Conservation (phyloP, 2,888 invertebrate species). For the Phyllotreta striolata region DNA sequence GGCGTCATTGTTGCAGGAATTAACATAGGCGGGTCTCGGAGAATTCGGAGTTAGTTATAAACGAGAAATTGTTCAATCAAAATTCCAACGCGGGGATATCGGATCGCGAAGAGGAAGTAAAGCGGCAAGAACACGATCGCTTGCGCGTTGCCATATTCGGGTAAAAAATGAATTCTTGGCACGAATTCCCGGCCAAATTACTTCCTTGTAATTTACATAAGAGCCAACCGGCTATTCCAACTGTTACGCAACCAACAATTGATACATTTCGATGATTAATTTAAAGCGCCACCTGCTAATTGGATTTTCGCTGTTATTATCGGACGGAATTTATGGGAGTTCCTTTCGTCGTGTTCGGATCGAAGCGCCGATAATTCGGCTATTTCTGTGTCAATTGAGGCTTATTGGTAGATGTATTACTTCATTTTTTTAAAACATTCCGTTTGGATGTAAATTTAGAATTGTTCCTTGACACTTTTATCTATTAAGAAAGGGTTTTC, state of each 20-base stretch:
- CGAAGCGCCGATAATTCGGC: too few relatives aligned
- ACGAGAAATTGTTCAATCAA: conserved; percentile 10
- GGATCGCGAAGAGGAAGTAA: conserved; percentile 25
- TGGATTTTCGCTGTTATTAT: too few relatives aligned
- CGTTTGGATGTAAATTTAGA: too few relatives aligned
- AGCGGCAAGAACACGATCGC: conserved; percentile 5
- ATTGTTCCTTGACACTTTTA: too few relatives aligned
- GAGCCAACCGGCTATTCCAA: conserved; percentile 3
- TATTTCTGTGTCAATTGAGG: too few relatives aligned
- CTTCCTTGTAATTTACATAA: conserved; percentile 35
- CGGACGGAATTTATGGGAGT: too few relatives aligned
- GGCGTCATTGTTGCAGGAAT: background rate
- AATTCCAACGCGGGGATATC: background rate
- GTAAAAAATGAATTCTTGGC: conserved; percentile 33
- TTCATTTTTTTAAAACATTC: too few relatives aligned
- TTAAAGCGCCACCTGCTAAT: too few relatives aligned
- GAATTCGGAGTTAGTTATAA: background rate
- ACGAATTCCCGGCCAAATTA: conserved; percentile 30
- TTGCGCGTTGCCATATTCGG: conserved; percentile 32
- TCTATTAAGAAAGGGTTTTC: too few relatives aligned
- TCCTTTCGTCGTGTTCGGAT: too few relatives aligned
- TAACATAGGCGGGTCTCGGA: too few relatives aligned
- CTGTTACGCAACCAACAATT: conserved; percentile 15
- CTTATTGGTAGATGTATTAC: too few relatives aligned
- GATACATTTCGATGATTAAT: background rate